Evolutionary conservation across 2,797 vertebrate species (phyloP), one percentile per base, ranked within the genome.

Genomic region (Artibeus lituratus): DNA sequence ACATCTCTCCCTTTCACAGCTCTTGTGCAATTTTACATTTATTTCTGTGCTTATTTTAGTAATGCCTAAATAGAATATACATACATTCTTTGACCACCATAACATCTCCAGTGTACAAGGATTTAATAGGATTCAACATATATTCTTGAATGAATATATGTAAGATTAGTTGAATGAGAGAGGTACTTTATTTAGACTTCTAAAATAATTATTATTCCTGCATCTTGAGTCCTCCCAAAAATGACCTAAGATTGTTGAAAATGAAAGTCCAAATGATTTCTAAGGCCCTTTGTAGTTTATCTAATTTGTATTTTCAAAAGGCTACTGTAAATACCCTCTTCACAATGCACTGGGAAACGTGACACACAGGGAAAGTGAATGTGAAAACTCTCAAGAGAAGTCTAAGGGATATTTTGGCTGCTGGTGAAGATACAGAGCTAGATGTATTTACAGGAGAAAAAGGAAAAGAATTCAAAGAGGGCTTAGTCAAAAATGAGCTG

Each of bases 291-390:
- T 70, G 4, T 90, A 49, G 4, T 29, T 90, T 94, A 26, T 69
- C 53, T 89, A 53, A 88, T 67, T 47, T 76, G 10, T 94, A 12
- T 82, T 94, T 93, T 55, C 83, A 94, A 93, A 94, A 78, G 8
- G 5, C 3, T 74, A 78, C n/a, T 42, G 21, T 90, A 42, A 85
- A 74, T 1, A 76, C 0, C 12, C 7, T 1, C 7, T 47, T 47
- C 9, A 26, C 7, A 14, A 37, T 35, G 3, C n/a, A 65, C 15
- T 44, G 32, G 5, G 15, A 44, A 44, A 93, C 84, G 19, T 65
- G 21, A 86, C 67, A 80, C 32, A 69, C 11, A 49, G 10, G 15
- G 14, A 51, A 88, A 81, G 55, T 51, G 4, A 37, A n/a, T n/a
- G 18, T 91, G 51, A 57, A 89, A 91, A 72, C 18, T 29, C 24